Percentiles rank a stretch among this genome's conserved stretches.
Evolutionary conservation across 2,888 invertebrate species (phyloP).

Genomic region (Cryptus armator): DNA sequence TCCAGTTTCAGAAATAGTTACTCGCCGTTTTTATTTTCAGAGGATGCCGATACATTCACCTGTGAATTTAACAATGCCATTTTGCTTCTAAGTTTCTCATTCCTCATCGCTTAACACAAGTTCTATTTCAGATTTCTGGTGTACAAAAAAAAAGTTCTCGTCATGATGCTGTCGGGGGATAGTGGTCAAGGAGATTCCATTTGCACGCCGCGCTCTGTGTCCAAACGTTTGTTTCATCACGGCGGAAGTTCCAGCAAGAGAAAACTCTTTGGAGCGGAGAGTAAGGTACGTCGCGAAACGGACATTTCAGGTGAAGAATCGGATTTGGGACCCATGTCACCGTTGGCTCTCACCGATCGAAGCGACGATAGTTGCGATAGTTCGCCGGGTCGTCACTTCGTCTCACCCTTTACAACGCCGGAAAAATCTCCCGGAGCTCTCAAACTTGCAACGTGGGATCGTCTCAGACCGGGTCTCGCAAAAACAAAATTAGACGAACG

Average conservation of each 20-base stretch:
- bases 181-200: slow-evolving; percentile 71
- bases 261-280: slow-evolving; percentile 70
- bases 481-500: slow-evolving; percentile 39
- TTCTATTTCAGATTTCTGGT: neutral
- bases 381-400: slow-evolving; percentile 76
- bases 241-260: slow-evolving; percentile 74
- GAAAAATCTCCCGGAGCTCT: slow-evolving; percentile 70
- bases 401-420: slow-evolving; percentile 77
- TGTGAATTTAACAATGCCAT: neutral
- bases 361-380: slow-evolving; percentile 73
- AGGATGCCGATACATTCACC: neutral
- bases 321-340: slow-evolving; percentile 82
- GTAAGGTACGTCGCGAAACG: slow-evolving; percentile 38
- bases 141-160: slow-evolving; percentile 22
- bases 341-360: slow-evolving; percentile 76
- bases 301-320: slow-evolving; percentile 79
- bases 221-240: slow-evolving; percentile 74
- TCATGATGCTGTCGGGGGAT: slow-evolving; percentile 72
- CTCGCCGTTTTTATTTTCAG: neutral
- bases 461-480: slow-evolving; percentile 65
- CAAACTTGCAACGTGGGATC: slow-evolving; percentile 71
- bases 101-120: neutral
- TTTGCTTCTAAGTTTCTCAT: neutral
- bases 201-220: slow-evolving; percentile 76
- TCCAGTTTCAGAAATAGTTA: neutral